Evolutionary conservation across 2,888 invertebrate species (phyloP).

Genomic region (Galerucella nymphaeae): DNA sequence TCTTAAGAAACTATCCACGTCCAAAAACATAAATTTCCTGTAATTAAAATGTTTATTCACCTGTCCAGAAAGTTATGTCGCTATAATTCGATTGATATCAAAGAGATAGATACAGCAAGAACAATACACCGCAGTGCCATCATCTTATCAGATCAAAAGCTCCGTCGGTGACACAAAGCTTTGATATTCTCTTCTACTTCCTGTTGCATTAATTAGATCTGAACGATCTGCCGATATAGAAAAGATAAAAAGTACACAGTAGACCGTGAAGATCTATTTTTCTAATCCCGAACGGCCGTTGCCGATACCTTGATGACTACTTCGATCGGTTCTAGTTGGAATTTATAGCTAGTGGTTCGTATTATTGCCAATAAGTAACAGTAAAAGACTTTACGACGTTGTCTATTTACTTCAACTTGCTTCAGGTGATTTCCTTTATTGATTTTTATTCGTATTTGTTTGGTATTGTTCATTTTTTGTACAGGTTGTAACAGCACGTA

Average conservation of each 20-base stretch:
- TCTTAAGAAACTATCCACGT: too few relatives aligned
- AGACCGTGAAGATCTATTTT: slow-evolving; percentile 11
- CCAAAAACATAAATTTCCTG: neutral
- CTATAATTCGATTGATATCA: neutral
- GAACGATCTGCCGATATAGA: neutral
- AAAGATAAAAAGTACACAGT: neutral
- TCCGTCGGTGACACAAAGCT: neutral
- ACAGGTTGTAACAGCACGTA: too few relatives aligned
- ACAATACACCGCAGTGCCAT: neutral
- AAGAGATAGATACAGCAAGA: neutral
- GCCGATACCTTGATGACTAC: neutral
- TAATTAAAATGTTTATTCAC: neutral
- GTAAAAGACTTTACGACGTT: neutral
- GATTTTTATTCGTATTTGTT: neutral
- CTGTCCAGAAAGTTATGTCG: neutral
- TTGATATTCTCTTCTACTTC: slow-evolving; percentile 4
- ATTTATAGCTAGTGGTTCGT: slow-evolving; percentile 5
- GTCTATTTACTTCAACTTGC: neutral
- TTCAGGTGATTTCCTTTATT: neutral
- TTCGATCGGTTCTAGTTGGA: neutral
- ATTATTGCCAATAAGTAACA: neutral
- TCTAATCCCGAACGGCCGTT: slow-evolving; percentile 1
- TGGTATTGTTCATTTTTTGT: too few relatives aligned
- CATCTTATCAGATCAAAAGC: neutral
- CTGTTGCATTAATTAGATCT: slow-evolving; percentile 10